Evolutionary conservation across 2,888 invertebrate genomes (phyloP), one percentile per base, ranked within the genome.

Genomic region (Meliscaeva auricollis): DNA sequence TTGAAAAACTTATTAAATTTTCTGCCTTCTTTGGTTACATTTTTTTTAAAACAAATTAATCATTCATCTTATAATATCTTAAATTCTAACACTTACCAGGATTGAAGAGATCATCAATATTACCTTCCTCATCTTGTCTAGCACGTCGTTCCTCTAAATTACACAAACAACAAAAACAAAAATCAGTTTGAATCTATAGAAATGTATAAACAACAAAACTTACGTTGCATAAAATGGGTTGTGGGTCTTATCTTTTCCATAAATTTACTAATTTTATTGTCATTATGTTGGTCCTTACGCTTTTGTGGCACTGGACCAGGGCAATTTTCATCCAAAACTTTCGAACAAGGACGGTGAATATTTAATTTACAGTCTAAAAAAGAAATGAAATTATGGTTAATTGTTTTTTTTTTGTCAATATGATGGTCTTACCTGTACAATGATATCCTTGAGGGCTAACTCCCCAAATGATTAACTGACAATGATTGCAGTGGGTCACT

Each of bases 371-470:
- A 98, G 92, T 96, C 98, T 92, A 66, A 76, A 74, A 17, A 38
- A 48, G 7, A 8, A 6, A 35, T 7, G 7, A 20, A 17, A 3
- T 35, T 3, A 35, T n/a, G n/a, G n/a, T n/a, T n/a, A n/a, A n/a
- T n/a, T n/a, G n/a, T n/a, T 35, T 35, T 8, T 35, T 35, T 35
- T 35, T 6, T 9, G 3, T 35, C 9, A 1, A 32, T 7, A 32
- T 0, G 9, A 35, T 6, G 6, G 35, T 0, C 35, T 93, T 93
- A 98, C 98, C 96, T 91, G 96, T 95, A 93, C 99, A 99, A 90
- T 98, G 96, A 94, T 97, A 98, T 76, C 98, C 99, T 93, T 99
- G 99, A 87, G 98, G 98, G 89, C 98, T 98, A 81, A 99, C 96
- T 64, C 99, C 99, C 94, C 97, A 97, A 89, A 99, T 96, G 88